Base-by-base conservation (phyloP, 2,888 invertebrate genomes). In the Podabrus alpinus region DNA sequence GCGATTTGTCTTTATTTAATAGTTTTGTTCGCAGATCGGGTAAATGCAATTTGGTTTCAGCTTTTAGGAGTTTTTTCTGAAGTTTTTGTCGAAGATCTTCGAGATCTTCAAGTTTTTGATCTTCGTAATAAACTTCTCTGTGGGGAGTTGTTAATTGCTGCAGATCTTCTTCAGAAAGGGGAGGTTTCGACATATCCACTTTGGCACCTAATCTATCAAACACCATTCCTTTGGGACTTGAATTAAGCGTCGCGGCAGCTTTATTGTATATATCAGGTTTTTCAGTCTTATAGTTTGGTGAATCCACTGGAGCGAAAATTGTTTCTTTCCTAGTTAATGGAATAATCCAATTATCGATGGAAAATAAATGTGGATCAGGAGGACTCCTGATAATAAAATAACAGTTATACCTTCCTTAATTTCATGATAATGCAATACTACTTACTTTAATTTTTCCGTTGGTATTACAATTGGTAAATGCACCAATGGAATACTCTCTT, bases 81-180 rank as follows among this genome's bases (percentile, higher is more conserved):
- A 91, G 87, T 83, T 89, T 88, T 21, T 87, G 85, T 78, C 89
- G 85, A 59, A 90, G 82, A 78, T 87, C 88, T 61, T 89, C 87
- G 66, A 90, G 83, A 60, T 90, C 89, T 69, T 87, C 85, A 61
- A 90, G 88, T 76, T 90, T 88, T 71, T 89, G 88, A 77, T 89
- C 85, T 9, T 69, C 73, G 7, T 29, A 15, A 19, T 15, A 5
- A 19, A 29, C 9, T 5, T 67, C 70, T 62, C 15, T 17, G 10
- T 72, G 72, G 5, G 73, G 68, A 15, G 29, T 59, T 15, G 69
- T 69, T 15, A 77, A 62, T 29, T 21, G 81, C 76, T 85, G 83
- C 45, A 87, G 80, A 78, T 87, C 87, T 25, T 84, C 85, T 5
- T 84, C 79, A 70, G 84, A 85, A 15, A 87, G 84, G 0, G 86